Base-by-base conservation (phyloP, 2,797 vertebrate species). In the Coranthus polyacanthus region DNA sequence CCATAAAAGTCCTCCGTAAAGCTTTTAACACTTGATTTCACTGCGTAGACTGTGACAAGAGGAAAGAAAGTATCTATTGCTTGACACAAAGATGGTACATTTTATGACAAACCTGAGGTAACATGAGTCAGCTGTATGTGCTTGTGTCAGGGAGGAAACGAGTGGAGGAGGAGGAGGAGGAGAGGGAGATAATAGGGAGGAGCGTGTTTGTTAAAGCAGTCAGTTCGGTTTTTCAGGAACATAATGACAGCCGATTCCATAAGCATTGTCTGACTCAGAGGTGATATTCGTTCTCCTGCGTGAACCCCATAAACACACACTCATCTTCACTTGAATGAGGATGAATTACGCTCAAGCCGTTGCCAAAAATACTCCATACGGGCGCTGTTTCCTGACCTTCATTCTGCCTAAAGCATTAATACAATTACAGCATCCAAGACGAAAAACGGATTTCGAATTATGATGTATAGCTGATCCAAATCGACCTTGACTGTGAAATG, bases 401-500 rank as follows among this genome's bases (percentile, higher is more conserved):
- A 32, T 72, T 60, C 59, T 43, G 72, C 81, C 62, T 32, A 0
- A 42, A 79, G 79, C 64, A 45, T 76, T 81, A 81, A 78, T 46
- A 67, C 72, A 82, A 85, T 85, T 71, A 81, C 42, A 44, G 68
- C 50, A 10, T 64, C 59, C 53, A 11, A 59, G 47, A 62, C 5
- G 11, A 41, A 53, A 50, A 69, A 24, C 24, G 72, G 41, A 56
- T 79, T 79, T 69, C 47, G 57, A 58, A 75, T 58, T 57, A 67
- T 50, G 64, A 86, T 70, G 75, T 75, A 62, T 54, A 29, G 75
- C 54, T 67, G 74, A 86, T 85, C 70, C 73, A 68, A 83, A 85
- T 66, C 29, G 71, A 82, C 86, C 86, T 82, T 86, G 78, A 86
- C 83, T 76, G 80, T 70, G 82, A 84, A 86, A 82, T 43, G 66